Base-by-base conservation (phyloP, 2,113 vertebrate genomes). In the Hippocampus comes region DNA sequence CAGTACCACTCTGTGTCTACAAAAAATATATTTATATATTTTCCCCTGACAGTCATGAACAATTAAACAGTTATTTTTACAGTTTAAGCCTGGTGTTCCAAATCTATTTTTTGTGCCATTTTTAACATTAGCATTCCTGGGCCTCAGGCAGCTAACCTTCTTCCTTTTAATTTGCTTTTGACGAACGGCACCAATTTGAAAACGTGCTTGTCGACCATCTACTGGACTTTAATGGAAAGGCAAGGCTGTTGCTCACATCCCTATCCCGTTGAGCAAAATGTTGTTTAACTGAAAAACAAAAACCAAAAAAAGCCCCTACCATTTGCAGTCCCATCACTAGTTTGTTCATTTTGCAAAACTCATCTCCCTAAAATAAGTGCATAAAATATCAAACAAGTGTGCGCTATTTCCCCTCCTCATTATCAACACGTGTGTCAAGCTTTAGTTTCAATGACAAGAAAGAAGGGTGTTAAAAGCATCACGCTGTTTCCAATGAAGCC, bases 401-500 rank as follows among this genome's bases (percentile, higher is more conserved):
- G n/a, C 41, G 2, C 41, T 8, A 20, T 15, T 25, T 8, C 5
- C 49, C 27, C 18, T 55, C 18, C 18, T 55, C 56, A 49, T 42
- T 49, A 67, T 70, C 10, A 65, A n/a, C 1, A 3, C 30, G 68
- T 71, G 11, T 69, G 55, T 41, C 20, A 59, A 48, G 46, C 61
- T 63, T 38, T 4, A 63, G 46, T 43, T 59, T 8, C 12, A 72
- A 67, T 75, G 49, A 72, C 63, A 68, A 15, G 12, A 70, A 61
- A 34, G n/a, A 67, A 73, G 69, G 18, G 43, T 61, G 72, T 70
- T 68, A 59, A 46, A 66, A 66, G 43, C 49, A 30, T 53, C 49
- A 20, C 68, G 42, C 8, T 9, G 3, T 77, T 64, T 72, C 34
- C 61, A 73, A 73, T 69, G 18, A 75, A 48, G 64, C 63, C 34